Base-by-base conservation (phyloP, 92 coral and sea anemone species). In the Micromussa lordhowensis region DNA sequence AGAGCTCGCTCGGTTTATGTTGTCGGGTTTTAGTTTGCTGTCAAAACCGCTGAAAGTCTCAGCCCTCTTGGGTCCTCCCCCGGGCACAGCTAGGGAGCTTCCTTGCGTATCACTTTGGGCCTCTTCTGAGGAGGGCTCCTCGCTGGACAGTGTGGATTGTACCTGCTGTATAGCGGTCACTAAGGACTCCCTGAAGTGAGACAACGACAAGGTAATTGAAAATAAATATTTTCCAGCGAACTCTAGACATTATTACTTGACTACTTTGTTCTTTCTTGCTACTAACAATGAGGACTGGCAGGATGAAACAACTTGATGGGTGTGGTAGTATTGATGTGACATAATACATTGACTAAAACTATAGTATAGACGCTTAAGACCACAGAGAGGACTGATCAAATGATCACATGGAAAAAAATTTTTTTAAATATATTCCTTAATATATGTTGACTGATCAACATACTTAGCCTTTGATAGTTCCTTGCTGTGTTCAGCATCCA, bases 41-140 rank as follows among this genome's bases (percentile, higher is more conserved):
- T 97, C 99, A 51, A 97, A 97, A 54, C 98, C 98, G 87, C 99
- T 96, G 86, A 97, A 97, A 22, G 99, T 97, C 82, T 96, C 99
- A 17, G 98, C 96, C 31, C 99, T 96, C 87, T 97, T 97, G 82
- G 96, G 96, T 21, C 94, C 97, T 40, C 32, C 28, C 77, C 86
- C 68, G 84, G 83, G 82, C 21, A 85, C 68, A 71, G 70, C 59
- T 29, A 85, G 30, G 75, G 91, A 11, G 78, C 85, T 83, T 57
- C 84, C 91, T 72, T 55, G 75, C 59, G 79, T 48, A 66, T 80
- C 77, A 77, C 87, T 74, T 72, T 32, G 77, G 63, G 93, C 91
- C 36, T 90, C 96, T 82, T 88, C 93, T 38, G 82, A 48, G 24
- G 68, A 76, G 29, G 58, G 84, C 16, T 79, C 91, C 55, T 82